Conservation (phyloP, 1,140 invertebrate species). For the Leptinotarsa undecemlineata region DNA sequence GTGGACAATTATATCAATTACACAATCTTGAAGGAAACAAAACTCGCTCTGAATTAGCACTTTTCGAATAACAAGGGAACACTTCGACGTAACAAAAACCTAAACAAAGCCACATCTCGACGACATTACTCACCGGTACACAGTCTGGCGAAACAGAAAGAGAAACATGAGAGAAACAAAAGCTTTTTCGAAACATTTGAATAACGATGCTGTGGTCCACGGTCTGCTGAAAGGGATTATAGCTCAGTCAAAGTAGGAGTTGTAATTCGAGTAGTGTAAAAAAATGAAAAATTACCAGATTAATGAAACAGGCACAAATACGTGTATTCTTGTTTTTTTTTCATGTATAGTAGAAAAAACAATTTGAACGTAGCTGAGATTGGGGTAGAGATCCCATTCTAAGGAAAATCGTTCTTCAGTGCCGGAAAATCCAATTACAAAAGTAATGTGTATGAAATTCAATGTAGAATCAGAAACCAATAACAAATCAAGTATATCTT, state of each 20-base stretch:
- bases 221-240: slow-evolving; percentile 9
- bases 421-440: no score
- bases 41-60: slow-evolving; percentile 7
- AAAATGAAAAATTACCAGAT: no score
- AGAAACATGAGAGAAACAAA: slow-evolving; percentile 26
- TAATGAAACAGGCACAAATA: no score
- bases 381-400: no score
- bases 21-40: background rate
- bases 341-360: no score
- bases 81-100: slow-evolving; percentile 4
- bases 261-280: no score
- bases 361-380: no score
- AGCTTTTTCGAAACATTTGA: slow-evolving; percentile 32
- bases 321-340: no score
- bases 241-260: background rate
- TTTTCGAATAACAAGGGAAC: background rate
- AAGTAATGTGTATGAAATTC: no score
- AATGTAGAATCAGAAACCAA: no score
- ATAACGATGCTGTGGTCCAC: slow-evolving; percentile 34
- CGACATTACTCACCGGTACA: background rate
- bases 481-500: no score
- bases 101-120: background rate
- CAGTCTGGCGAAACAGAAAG: slow-evolving; percentile 2
- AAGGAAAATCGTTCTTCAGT: no score
- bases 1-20: background rate